A percentile compares a stretch with the other conserved stretches of the same genome.
These are phyloP conservation scores for Platichthys flesus DNA, from an alignment of 2,113 vertebrate species.

Conservation along the genomic window DNA sequence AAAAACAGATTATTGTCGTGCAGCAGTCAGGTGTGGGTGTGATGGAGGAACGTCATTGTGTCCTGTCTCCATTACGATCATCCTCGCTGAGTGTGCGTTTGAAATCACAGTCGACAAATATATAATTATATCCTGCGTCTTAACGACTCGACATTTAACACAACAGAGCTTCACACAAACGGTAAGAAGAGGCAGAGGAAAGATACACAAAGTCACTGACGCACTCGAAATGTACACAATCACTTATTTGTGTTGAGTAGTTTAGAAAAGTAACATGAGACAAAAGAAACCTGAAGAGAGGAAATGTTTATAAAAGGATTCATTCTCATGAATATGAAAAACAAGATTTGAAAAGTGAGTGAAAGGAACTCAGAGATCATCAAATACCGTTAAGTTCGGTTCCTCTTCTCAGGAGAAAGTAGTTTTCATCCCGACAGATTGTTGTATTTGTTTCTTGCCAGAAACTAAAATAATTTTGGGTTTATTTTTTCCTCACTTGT, in stretches of 20 bases:
- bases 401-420: not conserved
- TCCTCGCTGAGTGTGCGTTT: no score
- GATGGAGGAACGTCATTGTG: not conserved
- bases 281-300: no score
- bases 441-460: not conserved
- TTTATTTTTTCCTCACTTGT: not conserved
- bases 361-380: not conserved
- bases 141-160: no score
- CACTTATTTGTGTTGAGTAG: not conserved
- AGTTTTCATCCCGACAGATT: not conserved
- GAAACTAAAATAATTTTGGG: not conserved
- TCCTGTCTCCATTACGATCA: no score
- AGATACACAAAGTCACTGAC: not conserved
- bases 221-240: not conserved
- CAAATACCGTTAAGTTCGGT: not conserved
- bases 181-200: not conserved
- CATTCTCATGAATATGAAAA: no score
- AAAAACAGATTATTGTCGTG: no score
- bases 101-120: no score
- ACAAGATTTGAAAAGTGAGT: no score
- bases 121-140: no score
- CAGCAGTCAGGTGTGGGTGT: constrained; percentile 37
- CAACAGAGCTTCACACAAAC: not conserved
- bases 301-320: no score
- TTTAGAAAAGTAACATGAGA: no score